Evolutionary conservation across 2,113 vertebrate species (phyloP).

Genomic region (Egretta garzetta): DNA sequence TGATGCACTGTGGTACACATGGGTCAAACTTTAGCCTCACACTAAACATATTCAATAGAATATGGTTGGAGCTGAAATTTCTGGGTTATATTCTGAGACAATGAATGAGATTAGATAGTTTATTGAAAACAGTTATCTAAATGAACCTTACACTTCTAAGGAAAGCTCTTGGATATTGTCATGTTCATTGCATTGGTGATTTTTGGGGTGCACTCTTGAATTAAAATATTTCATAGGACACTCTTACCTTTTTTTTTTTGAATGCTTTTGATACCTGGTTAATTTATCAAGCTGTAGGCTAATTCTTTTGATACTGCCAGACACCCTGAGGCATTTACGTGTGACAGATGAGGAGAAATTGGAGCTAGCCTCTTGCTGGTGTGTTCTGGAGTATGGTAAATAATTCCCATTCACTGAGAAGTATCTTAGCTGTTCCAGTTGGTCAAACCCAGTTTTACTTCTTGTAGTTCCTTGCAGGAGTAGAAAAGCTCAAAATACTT

Average conservation of each 20-base stretch:
- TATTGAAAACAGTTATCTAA: not conserved
- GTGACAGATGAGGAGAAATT: not conserved
- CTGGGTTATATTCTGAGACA: not conserved
- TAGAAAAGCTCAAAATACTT: not conserved
- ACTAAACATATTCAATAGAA: not conserved
- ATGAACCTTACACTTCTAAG: not conserved
- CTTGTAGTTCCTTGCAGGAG: not conserved
- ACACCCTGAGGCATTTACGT: not conserved
- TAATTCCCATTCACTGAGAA: too few species aligned
- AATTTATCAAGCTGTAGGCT: not conserved
- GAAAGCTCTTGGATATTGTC: not conserved
- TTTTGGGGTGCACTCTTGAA: not conserved
- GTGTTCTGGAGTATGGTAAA: not conserved
- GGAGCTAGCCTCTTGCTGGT: not conserved
- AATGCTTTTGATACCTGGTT: not conserved
- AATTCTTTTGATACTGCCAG: not conserved
- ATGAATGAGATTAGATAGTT: not conserved
- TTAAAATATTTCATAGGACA: not conserved
- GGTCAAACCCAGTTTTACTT: not conserved
- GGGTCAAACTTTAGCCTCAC: not conserved
- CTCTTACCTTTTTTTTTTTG: not conserved
- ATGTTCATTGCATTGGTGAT: not conserved
- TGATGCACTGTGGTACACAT: accelerated
- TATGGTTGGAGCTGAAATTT: not conserved
- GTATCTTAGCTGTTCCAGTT: not conserved